Evolutionary conservation across 2,797 vertebrate species (phyloP).

Genomic region (Muscicapa striata): DNA sequence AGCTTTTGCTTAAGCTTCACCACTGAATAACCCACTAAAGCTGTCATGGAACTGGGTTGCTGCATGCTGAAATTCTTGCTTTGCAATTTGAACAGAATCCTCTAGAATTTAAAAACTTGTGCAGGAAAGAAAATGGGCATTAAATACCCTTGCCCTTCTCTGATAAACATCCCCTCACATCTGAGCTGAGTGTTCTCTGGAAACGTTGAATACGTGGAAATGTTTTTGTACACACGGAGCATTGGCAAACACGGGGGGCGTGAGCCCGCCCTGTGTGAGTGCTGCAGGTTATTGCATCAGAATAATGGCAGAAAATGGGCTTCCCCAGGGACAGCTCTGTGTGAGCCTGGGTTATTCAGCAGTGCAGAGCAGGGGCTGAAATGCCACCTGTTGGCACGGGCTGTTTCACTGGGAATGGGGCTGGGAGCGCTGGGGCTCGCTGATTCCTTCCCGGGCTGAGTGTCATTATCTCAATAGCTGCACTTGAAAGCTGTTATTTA

Average conservation of each 20-base stretch:
- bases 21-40: background rate
- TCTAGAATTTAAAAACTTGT: background rate
- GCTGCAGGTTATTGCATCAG: background rate
- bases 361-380: background rate
- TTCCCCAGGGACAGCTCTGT: background rate
- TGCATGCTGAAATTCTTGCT: background rate
- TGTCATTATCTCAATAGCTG: slow-evolving; percentile 21
- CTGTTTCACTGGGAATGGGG: background rate
- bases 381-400: background rate
- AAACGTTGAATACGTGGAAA: fast-evolving
- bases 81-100: background rate
- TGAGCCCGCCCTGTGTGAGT: background rate
- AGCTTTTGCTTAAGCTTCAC: background rate
- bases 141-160: background rate
- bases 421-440: background rate
- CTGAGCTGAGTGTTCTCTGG: background rate
- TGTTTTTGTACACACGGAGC: no score
- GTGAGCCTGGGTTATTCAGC: no score
- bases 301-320: background rate
- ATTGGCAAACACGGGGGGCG: background rate
- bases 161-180: background rate
- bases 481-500: background rate
- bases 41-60: background rate
- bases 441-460: background rate
- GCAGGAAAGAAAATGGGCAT: background rate